Evolutionary conservation across 2,797 vertebrate species (phyloP).

Genomic region (Chiloscyllium punctatum): DNA sequence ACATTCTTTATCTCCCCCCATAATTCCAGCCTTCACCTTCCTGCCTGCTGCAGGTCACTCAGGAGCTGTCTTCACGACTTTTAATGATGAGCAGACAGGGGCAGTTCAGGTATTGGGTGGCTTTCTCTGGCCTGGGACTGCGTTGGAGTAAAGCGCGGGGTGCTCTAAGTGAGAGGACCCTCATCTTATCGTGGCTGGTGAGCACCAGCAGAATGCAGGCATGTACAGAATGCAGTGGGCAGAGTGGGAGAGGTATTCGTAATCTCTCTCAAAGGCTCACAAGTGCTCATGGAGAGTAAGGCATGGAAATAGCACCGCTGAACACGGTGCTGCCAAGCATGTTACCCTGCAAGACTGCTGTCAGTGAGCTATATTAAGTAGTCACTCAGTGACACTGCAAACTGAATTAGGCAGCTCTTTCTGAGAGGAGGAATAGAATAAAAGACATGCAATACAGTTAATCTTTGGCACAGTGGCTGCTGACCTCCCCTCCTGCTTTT

Average conservation of each 20-base stretch:
- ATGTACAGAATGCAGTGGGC: too few species aligned
- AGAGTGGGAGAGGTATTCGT: conserved; percentile 46
- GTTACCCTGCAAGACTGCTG: not conserved
- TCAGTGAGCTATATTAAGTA: not conserved
- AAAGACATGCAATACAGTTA: not conserved
- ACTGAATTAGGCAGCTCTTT: not conserved
- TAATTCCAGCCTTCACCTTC: not conserved
- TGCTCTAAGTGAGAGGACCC: not conserved
- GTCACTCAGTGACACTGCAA: not conserved
- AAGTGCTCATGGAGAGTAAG: conserved; percentile 4
- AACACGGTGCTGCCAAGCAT: not conserved
- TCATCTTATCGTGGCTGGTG: conserved; percentile 40
- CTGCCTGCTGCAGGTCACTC: not conserved
- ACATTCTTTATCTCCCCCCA: not conserved
- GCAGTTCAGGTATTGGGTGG: not conserved
- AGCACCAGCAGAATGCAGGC: conserved; percentile 47
- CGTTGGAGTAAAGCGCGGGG: not conserved
- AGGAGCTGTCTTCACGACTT: not conserved
- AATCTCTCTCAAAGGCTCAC: conserved; percentile 47
- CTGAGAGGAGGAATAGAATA: not conserved
- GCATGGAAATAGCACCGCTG: not conserved
- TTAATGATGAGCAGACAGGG: not conserved
- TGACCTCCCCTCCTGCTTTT: not conserved
- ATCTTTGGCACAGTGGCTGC: conserved; percentile 28
- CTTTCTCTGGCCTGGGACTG: not conserved